Base-by-base conservation (phyloP, 2,113 vertebrate species). In the Arizona elegans region DNA sequence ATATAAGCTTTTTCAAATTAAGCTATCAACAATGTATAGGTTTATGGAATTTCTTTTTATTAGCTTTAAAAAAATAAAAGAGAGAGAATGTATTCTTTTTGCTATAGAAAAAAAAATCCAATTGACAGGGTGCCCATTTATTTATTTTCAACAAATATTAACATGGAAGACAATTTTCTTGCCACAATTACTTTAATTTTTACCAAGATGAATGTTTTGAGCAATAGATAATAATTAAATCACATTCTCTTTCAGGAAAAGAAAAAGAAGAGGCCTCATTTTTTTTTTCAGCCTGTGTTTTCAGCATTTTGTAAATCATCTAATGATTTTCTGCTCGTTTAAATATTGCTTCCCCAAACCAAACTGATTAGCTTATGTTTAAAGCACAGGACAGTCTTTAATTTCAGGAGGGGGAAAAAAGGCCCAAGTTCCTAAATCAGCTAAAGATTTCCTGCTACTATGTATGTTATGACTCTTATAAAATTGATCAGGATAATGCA, bases 261-360 rank as follows among this genome's bases (percentile, higher is more conserved):
- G 8, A 38, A 81, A 17, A 81, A 81, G n/a, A 81, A 96, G 93
- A 87, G 54, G 94, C 96, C 94, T 91, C 62, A 11, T 29, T 17
- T 70, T 62, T 91, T 38, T 55, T 88, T 91, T 93, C 87, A 3
- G 90, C 0, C 0, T 19, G 81, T 93, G 3, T 95, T 95, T 96
- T 95, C 91, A 87, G 88, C 0, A 1, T 95, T 97, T 96, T 95
- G 91, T 96, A 94, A 95, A 97, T 95, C 94, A 95, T 86, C 23
- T 96, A 97, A 97, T 96, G 96, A 96, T 97, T 97, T 97, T 97
- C 95, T 97, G 94, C 95, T 96, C 2, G 3, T 95, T 97, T 97
- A 97, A 97, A 95, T 96, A 95, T 95, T 93, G 92, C 91, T 95
- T 96, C 93, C 81, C 94, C 95, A 53, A 87, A 95, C 92, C 90